Base-by-base conservation (phyloP, 2,888 invertebrate genomes). In the Linyphia triangularis region DNA sequence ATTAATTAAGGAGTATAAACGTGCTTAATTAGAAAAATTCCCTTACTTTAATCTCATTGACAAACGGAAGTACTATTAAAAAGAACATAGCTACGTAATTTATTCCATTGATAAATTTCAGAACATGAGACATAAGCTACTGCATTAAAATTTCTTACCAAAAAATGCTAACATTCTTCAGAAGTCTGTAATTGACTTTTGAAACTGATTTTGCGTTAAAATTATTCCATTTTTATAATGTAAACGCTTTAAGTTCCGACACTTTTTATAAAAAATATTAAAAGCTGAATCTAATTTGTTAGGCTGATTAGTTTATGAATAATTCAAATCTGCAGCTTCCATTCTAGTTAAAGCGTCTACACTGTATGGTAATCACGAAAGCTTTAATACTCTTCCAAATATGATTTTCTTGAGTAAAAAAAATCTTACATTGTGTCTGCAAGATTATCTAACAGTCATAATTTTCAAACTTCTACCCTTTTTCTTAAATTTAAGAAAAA, bases 281-380 rank as follows among this genome's bases (percentile, higher is more conserved):
- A 69, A 67, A 65, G 67, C 33, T n/a, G 51, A n/a, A 67, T 84
- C 84, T 85, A 75, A 85, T 85, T 77, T 85, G 84, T 77, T 85
- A 85, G 75, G 75, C 75, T 85, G 84, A 85, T 85, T 85, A 77
- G 77, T 77, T 85, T 69, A 85, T 85, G 84, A 85, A 85, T 85
- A 69, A 85, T 85, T 85, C 84, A 85, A 85, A 83, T 51, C 33
- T 33, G 26, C 57, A 67, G 69, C 69, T 73, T 70, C 43, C 59
- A 63, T 30, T 78, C 57, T 24, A 26, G 63, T 65, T 19, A 51
- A 57, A 77, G 51, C 67, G 24, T 69, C 51, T 67, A 28, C 26
- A 69, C 33, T 28, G 43, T 51, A n/a, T 30, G 61, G 28, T 77
- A 77, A 77, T 77, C 77, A 59, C 40, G 40, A 63, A 33, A 30